phyloP scores from a whole-genome alignment of 1,140 invertebrate genomes.

The Diuraphis noxia region DNA sequence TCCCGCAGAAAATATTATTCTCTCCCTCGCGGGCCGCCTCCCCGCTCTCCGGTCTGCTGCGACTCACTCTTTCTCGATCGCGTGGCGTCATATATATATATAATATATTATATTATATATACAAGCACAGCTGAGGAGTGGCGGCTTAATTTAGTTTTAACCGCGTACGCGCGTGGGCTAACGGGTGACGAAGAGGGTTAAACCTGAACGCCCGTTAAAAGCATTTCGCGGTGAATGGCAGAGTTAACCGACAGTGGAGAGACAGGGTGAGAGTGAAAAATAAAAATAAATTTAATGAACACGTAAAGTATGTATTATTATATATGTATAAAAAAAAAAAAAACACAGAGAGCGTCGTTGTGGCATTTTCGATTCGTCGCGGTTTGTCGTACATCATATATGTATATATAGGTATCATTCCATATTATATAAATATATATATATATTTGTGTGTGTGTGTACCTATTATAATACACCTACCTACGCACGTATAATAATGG shows the following conservation, averaged over 20 bases:
- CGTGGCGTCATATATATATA: background rate
- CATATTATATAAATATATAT: background rate
- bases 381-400: background rate
- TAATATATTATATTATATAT: background rate
- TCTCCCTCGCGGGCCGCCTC: background rate
- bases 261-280: background rate
- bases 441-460: background rate
- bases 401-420: too few relatives aligned
- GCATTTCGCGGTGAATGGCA: conserved; percentile 31
- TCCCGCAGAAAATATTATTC: conserved; percentile 30
- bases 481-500: conserved; percentile 13
- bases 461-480: background rate
- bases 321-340: background rate
- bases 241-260: background rate
- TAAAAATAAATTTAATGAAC: conserved; percentile 34
- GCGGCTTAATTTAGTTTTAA: conserved; percentile 46
- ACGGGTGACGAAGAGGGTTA: background rate
- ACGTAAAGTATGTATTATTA: conserved; percentile 18
- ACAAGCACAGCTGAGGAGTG: background rate
- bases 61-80: background rate
- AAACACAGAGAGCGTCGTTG: background rate
- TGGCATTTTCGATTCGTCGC: conserved; percentile 32
- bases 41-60: background rate
- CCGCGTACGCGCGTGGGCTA: background rate
- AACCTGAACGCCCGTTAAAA: conserved; percentile 46